These are phyloP conservation scores for Myzus persicae DNA, from an alignment of 1,140 invertebrate genomes.

Conservation along the genomic window DNA sequence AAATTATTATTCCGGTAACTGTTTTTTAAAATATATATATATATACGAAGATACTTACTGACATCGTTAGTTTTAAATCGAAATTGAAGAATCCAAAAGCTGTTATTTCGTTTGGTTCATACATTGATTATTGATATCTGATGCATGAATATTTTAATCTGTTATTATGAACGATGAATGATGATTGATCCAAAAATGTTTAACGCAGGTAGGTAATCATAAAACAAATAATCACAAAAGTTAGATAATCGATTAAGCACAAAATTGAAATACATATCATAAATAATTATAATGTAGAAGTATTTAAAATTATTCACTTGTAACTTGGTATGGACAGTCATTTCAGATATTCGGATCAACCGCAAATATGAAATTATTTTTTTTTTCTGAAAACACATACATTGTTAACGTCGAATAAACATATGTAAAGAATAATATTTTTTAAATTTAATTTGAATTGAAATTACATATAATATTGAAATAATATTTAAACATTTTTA, in stretches of 20 bases:
- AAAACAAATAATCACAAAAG: background rate
- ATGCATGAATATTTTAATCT: slow-evolving; percentile 10
- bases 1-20: no score
- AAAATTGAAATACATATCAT: background rate
- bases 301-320: background rate
- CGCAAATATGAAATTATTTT: background rate
- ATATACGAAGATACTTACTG: background rate
- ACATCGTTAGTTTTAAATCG: background rate
- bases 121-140: background rate
- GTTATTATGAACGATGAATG: no score
- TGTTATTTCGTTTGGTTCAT: background rate
- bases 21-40: no score
- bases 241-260: background rate
- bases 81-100: background rate
- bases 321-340: background rate
- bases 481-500: no score
- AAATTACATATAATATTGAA: no score
- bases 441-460: no score
- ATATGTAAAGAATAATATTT: no score
- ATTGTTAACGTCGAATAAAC: no score
- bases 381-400: slow-evolving; percentile 2
- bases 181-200: background rate
- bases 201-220: background rate
- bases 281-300: no score
- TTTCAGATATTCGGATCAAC: background rate